phyloP scores from a whole-genome alignment of 2,113 vertebrate species.

The Recurvirostra avosetta region DNA sequence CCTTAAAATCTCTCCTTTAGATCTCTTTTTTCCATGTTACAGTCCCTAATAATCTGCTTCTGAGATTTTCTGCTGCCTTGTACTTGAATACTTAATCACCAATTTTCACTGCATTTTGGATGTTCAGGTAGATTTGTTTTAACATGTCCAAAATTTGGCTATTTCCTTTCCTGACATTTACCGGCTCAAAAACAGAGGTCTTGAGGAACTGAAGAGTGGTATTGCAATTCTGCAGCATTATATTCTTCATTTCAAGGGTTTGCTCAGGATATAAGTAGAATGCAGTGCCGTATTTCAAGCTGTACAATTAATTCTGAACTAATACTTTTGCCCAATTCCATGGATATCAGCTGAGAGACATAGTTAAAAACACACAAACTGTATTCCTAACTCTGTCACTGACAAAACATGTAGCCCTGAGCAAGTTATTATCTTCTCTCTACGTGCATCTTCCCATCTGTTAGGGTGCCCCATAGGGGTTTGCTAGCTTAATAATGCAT shows the following conservation, averaged over 20 bases:
- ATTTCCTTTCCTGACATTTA: neutral
- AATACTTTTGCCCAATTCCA: neutral
- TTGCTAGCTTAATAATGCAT: slow-evolving; percentile 23
- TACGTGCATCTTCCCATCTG: neutral
- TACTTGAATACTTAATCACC: neutral
- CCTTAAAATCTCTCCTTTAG: neutral
- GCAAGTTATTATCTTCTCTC: neutral
- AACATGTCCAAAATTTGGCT: neutral
- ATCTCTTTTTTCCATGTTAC: neutral
- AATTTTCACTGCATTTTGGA: neutral
- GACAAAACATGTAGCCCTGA: neutral
- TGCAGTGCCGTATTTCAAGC: neutral
- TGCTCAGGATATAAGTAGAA: neutral
- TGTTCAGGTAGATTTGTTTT: neutral
- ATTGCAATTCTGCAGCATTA: neutral
- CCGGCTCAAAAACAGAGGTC: neutral
- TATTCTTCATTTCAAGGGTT: neutral
- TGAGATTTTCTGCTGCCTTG: neutral
- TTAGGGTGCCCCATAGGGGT: neutral
- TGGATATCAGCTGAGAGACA: neutral
- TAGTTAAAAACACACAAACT: neutral
- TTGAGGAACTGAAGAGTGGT: neutral
- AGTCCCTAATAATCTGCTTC: neutral
- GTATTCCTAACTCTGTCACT: neutral
- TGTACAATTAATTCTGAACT: neutral